Evolutionary conservation across 2,797 vertebrate genomes (phyloP).

Genomic region (Poeciliopsis infans): DNA sequence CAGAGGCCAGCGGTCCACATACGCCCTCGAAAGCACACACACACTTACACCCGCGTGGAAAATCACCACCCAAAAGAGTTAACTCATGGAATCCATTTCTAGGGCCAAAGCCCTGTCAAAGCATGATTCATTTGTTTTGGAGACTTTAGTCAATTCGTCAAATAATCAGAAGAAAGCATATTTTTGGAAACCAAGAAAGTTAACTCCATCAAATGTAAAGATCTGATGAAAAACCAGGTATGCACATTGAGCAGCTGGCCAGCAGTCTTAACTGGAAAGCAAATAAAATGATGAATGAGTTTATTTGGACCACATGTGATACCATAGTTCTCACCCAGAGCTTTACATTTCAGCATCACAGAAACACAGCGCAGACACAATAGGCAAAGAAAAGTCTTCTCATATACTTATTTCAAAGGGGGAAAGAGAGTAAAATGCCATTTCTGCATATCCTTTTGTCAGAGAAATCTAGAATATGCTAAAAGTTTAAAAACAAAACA

Average conservation of each 20-base stretch:
- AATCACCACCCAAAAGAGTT: constrained; percentile 74
- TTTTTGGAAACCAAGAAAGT: constrained; percentile 79
- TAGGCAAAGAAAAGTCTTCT: constrained; percentile 79
- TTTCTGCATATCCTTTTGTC: constrained; percentile 80
- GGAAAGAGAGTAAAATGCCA: constrained; percentile 77
- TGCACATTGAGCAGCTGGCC: constrained; percentile 68
- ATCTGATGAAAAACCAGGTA: constrained; percentile 72
- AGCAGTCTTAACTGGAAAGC: constrained; percentile 45
- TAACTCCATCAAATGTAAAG: constrained; percentile 79
- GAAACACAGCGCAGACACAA: constrained; percentile 68
- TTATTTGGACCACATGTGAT: constrained; percentile 70
- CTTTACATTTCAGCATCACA: constrained; percentile 67
- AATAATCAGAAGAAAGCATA: not conserved
- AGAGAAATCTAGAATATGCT: constrained; percentile 84
- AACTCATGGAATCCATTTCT: constrained; percentile 70
- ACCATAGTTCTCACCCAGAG: constrained; percentile 65
- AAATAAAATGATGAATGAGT: constrained; percentile 58
- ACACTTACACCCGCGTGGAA: constrained; percentile 57
- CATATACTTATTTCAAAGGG: constrained; percentile 79
- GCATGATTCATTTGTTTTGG: constrained; percentile 13
- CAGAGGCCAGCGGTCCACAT: constrained; percentile 70
- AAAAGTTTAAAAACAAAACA: constrained; percentile 79
- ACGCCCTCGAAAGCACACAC: constrained; percentile 56
- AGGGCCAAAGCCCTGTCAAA: not conserved
- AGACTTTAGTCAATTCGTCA: constrained; percentile 16